phyloP scores from a whole-genome alignment of 2,888 invertebrate genomes.

The Sabatieria punctata region DNA sequence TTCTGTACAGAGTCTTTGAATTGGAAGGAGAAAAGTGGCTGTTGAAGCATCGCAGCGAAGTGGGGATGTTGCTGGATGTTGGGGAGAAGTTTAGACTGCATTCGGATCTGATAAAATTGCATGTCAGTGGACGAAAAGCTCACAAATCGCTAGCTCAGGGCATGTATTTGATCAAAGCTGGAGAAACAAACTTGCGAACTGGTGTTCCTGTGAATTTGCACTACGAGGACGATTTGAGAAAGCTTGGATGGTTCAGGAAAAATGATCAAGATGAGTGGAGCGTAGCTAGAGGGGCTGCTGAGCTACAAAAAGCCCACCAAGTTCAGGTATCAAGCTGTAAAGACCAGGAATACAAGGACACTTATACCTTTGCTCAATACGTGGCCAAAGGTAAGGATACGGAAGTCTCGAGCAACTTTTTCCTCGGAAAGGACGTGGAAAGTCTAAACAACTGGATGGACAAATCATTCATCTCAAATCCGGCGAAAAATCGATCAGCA shows the following conservation, averaged over 20 bases:
- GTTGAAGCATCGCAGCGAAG: too few species aligned
- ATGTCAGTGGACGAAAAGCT: too few species aligned
- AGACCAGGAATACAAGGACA: constrained; percentile 6
- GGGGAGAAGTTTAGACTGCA: too few species aligned
- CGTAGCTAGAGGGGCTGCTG: not conserved
- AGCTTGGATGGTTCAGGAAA: not conserved
- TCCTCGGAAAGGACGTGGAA: not conserved
- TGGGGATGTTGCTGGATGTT: too few species aligned
- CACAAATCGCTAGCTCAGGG: too few species aligned
- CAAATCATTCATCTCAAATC: not conserved
- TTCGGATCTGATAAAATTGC: too few species aligned
- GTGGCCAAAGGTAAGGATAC: not conserved
- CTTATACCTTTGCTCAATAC: constrained; percentile 3
- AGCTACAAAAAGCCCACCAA: constrained; percentile 7
- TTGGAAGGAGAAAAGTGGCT: not conserved
- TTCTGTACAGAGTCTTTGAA: not conserved
- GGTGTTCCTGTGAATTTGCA: too few species aligned
- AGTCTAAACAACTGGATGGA: not conserved
- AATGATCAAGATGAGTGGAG: not conserved
- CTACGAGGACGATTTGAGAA: too few species aligned
- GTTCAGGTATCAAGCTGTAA: constrained; percentile 8
- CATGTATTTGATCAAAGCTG: too few species aligned
- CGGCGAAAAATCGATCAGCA: not conserved
- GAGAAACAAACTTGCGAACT: too few species aligned
- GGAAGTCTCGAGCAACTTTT: not conserved